These are phyloP conservation scores for Vollenhovia emeryi DNA, from an alignment of 1,140 invertebrate genomes.

Conservation along the genomic window DNA sequence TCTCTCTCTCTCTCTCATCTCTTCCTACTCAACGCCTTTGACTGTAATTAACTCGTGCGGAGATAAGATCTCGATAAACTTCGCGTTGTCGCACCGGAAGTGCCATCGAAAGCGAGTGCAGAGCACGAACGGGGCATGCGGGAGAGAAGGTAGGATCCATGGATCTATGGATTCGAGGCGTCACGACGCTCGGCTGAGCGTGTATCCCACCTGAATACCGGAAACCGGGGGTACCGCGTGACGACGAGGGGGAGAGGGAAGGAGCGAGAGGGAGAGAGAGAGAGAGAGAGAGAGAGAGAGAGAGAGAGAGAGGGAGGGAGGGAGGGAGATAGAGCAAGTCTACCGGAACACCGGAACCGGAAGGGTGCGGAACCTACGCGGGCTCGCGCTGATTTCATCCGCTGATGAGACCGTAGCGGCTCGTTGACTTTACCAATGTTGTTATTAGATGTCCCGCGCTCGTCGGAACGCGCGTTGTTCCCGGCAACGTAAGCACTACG, in stretches of 20 bases:
- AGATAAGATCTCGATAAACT: constrained; percentile 19
- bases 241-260: constrained; percentile 3
- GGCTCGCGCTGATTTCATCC: constrained; percentile 83
- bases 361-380: constrained; percentile 83
- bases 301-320: constrained; percentile 40
- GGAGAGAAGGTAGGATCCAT: constrained; percentile 73
- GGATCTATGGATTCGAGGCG: constrained; percentile 73
- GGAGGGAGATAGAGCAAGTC: constrained; percentile 77
- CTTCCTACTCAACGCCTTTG: background rate
- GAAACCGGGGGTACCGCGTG: constrained; percentile 76
- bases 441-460: constrained; percentile 46
- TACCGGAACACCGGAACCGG: constrained; percentile 85
- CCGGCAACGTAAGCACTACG: background rate
- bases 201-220: constrained; percentile 84
- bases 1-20: no score
- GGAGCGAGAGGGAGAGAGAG: constrained; percentile 25
- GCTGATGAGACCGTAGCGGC: constrained; percentile 76
- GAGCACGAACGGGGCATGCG: constrained; percentile 19
- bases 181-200: constrained; percentile 82
- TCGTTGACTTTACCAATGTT: constrained; percentile 73
- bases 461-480: background rate
- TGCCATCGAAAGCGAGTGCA: constrained; percentile 54
- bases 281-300: background rate
- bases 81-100: constrained; percentile 34
- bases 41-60: background rate